Percentiles rank a stretch among this genome's conserved stretches.
Evolutionary conservation across 2,797 vertebrate species (phyloP).

Genomic region (Ispidina lecontei): DNA sequence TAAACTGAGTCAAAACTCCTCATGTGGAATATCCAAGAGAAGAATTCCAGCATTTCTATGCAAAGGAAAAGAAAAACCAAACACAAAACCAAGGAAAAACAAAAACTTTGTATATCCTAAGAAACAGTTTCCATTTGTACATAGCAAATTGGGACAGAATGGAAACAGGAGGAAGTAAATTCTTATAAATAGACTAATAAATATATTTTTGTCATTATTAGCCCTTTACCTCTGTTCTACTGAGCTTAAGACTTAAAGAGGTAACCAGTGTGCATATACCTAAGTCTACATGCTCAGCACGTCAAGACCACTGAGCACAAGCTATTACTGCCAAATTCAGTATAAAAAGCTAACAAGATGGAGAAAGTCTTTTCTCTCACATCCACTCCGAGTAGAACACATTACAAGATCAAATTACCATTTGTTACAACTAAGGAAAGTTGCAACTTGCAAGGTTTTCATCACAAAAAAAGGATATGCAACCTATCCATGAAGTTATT

Average conservation of each 20-base stretch:
- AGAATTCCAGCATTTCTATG: conserved; percentile 14
- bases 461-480: background rate
- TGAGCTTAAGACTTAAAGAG: conserved; percentile 64
- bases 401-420: conserved; percentile 5
- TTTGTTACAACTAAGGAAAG: background rate
- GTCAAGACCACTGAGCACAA: conserved; percentile 49
- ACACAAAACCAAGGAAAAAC: background rate
- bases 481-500: background rate
- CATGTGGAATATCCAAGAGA: background rate
- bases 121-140: background rate
- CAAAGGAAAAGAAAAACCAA: background rate
- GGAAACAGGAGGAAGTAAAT: conserved; percentile 3
- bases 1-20: conserved; percentile 12
- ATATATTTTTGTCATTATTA: conserved; percentile 61
- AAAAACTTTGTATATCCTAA: background rate
- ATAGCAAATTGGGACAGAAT: background rate
- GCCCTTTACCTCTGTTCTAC: conserved; percentile 71
- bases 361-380: conserved; percentile 15
- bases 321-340: conserved; percentile 43
- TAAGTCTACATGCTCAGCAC: conserved; percentile 62
- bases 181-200: conserved; percentile 72
- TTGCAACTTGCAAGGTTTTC: background rate
- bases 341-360: conserved; percentile 29
- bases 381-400: conserved; percentile 14
- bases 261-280: conserved; percentile 66